These are phyloP conservation scores for Amphipoea oculea DNA, from an alignment of 2,888 invertebrate genomes.

Conservation along the genomic window DNA sequence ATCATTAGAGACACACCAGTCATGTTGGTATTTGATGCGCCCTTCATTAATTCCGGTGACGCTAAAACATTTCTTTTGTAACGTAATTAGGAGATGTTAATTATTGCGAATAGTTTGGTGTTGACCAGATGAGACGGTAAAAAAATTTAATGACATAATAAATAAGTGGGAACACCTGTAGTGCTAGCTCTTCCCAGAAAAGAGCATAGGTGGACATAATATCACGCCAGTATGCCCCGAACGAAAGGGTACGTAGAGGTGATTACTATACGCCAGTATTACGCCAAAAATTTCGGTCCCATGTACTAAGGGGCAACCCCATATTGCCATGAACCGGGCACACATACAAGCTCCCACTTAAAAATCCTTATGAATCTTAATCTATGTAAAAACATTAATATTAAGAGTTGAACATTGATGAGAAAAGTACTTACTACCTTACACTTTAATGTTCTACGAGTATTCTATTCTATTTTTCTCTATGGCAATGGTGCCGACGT, in stretches of 20 bases:
- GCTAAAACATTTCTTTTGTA: slow-evolving; percentile 30
- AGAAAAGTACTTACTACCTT: background rate
- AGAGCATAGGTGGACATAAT: background rate
- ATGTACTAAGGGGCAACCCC: background rate
- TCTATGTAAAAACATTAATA: background rate
- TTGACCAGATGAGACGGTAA: slow-evolving; percentile 16
- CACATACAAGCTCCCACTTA: background rate
- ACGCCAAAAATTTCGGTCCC: too few species aligned
- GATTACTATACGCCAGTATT: too few species aligned
- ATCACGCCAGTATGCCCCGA: background rate
- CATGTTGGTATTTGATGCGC: slow-evolving; percentile 70
- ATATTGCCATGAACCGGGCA: background rate
- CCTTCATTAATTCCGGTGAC: slow-evolving; percentile 53
- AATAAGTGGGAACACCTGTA: slow-evolving; percentile 9
- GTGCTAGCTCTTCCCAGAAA: background rate
- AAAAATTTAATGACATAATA: slow-evolving; percentile 29
- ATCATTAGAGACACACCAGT: slow-evolving; percentile 83
- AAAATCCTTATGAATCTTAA: background rate
- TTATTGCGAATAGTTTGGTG: slow-evolving; percentile 31
- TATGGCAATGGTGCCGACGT: too few species aligned
- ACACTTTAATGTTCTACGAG: too few species aligned
- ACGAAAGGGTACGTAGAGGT: background rate
- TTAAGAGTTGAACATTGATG: background rate
- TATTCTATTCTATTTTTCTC: too few species aligned
- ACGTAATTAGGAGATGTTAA: slow-evolving; percentile 39